Conservation (phyloP, 2,113 vertebrate genomes). For the Cinclus mexicanus region DNA sequence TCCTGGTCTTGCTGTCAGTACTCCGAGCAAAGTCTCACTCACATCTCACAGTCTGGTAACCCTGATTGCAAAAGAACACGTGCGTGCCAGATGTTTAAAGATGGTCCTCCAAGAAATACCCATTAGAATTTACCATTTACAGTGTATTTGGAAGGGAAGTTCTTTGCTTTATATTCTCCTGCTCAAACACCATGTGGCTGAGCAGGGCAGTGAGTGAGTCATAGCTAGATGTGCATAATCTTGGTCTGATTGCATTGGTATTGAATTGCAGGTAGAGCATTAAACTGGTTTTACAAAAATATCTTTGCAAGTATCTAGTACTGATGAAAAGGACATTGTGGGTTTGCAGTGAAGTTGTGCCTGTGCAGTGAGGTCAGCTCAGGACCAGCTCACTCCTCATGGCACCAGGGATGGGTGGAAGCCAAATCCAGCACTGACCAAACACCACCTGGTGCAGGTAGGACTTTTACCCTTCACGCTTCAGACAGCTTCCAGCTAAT, state of each 20-base stretch:
- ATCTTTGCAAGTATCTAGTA: neutral
- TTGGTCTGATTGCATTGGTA: constrained; percentile 5
- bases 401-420: neutral
- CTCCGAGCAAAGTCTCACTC: neutral
- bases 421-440: neutral
- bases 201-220: neutral
- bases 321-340: constrained; percentile 23
- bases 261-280: constrained; percentile 39
- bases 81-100: neutral
- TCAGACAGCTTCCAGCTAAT: constrained; percentile 3
- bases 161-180: neutral
- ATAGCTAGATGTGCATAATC: neutral
- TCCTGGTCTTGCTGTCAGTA: neutral
- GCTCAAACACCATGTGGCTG: neutral
- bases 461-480: neutral
- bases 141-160: neutral
- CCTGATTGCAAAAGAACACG: neutral
- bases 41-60: neutral
- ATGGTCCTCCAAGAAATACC: neutral
- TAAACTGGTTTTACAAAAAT: neutral
- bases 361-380: neutral
- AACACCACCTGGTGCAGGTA: accelerated
- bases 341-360: neutral
- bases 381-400: neutral
- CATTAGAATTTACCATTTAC: neutral